phyloP scores from a whole-genome alignment of 2,113 vertebrate genomes.

The Dinomys branickii region DNA sequence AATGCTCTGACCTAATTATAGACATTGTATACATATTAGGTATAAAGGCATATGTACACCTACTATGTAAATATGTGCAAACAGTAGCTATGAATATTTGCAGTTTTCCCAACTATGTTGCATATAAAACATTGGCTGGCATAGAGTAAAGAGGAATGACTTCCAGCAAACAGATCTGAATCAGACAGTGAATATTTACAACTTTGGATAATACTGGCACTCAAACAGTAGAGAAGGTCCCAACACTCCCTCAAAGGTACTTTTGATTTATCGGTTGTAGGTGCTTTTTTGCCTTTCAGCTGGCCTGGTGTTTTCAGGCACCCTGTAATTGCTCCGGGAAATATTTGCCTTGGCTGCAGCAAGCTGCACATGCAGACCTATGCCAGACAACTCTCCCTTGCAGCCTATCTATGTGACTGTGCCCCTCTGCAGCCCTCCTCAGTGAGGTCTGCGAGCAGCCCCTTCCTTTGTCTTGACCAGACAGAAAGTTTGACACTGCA shows the following conservation, averaged over 20 bases:
- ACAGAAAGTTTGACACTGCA: not conserved
- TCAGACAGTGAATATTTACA: conserved; percentile 29
- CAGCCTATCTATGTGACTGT: not conserved
- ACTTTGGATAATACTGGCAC: not conserved
- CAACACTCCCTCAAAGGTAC: not conserved
- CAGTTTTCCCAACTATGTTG: not conserved
- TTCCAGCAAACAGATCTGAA: conserved; percentile 39
- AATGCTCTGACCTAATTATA: conserved; percentile 41
- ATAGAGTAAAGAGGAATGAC: not conserved
- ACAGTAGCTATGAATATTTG: conserved; percentile 1
- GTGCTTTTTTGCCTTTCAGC: not conserved
- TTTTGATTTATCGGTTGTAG: not conserved
- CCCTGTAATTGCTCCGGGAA: not conserved
- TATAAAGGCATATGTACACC: not conserved
- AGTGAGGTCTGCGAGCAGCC: not conserved
- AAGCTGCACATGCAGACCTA: not conserved
- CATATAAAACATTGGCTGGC: conserved; percentile 4
- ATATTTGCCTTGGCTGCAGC: not conserved
- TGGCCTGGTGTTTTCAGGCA: not conserved
- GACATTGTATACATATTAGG: not conserved
- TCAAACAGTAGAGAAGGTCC: not conserved
- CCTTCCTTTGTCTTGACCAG: not conserved
- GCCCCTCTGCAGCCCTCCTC: not conserved
- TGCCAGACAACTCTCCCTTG: not conserved
- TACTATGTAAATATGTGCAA: not conserved